Percentiles rank a stretch among this genome's conserved stretches.
phyloP scores from a whole-genome alignment of 2,113 vertebrate species.

The Macrotis lagotis region DNA sequence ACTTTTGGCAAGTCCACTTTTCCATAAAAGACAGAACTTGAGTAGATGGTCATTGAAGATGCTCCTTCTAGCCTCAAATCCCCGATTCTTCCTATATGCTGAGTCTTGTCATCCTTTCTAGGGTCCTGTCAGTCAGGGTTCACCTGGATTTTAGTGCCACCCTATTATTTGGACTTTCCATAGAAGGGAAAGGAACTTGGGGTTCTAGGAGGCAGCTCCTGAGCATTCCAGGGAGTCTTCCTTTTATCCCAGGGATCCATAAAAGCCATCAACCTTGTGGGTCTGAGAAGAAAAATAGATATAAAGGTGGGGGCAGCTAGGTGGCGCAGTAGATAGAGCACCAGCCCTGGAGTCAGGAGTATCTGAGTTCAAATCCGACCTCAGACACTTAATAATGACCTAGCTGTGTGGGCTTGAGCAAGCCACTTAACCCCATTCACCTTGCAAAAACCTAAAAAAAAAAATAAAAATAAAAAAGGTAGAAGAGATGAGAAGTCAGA shows the following conservation, averaged over 20 bases:
- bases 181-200: not conserved
- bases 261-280: not conserved
- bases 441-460: too few species aligned
- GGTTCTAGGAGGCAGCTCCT: not conserved
- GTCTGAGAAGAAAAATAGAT: not conserved
- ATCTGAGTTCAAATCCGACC: too few species aligned
- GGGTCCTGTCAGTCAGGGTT: not conserved
- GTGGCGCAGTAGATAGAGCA: too few species aligned
- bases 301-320: not conserved
- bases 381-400: too few species aligned
- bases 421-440: too few species aligned
- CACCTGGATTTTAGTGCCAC: not conserved
- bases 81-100: not conserved
- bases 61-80: not conserved
- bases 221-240: not conserved
- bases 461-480: not conserved
- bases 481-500: not conserved
- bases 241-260: not conserved
- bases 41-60: not conserved
- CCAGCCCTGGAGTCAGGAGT: too few species aligned
- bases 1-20: not conserved
- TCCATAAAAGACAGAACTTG: not conserved
- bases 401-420: too few species aligned
- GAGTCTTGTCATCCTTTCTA: not conserved
- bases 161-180: not conserved